These are phyloP conservation scores for Alloscopus bannaensis DNA, from an alignment of 2,888 invertebrate species.

Conservation along the genomic window DNA sequence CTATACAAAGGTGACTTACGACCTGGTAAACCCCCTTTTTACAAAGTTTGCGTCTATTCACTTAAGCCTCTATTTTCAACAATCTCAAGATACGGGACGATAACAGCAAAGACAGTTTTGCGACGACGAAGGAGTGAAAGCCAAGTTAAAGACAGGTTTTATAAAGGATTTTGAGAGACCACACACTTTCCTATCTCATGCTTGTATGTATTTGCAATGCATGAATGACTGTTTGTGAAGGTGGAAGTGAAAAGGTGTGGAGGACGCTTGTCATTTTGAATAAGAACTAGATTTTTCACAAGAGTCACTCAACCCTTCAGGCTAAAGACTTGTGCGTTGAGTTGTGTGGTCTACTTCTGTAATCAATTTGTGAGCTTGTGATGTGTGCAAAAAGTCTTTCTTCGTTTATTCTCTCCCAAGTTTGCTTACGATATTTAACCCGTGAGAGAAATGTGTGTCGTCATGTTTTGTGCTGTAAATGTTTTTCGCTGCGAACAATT, in stretches of 20 bases:
- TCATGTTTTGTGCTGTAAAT: too few species aligned
- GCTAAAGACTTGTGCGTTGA: slow-evolving; percentile 36
- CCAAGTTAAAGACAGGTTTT: too few species aligned
- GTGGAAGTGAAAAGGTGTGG: slow-evolving; percentile 49
- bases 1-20: slow-evolving; percentile 24
- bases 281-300: slow-evolving; percentile 53
- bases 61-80: too few species aligned
- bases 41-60: slow-evolving; percentile 34
- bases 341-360: slow-evolving; percentile 9
- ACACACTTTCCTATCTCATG: neutral
- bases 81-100: too few species aligned
- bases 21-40: slow-evolving; percentile 37
- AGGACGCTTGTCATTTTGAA: slow-evolving; percentile 52
- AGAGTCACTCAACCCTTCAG: slow-evolving; percentile 47
- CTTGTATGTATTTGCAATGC: slow-evolving; percentile 22
- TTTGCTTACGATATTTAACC: too few species aligned
- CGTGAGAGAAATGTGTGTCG: too few species aligned
- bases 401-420: too few species aligned
- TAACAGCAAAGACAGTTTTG: too few species aligned
- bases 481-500: too few species aligned
- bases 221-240: slow-evolving; percentile 37
- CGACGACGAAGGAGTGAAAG: too few species aligned
- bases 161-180: too few species aligned
- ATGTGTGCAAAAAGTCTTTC: slow-evolving; percentile 1
- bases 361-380: slow-evolving; percentile 39